Conservation (phyloP, 2,113 vertebrate genomes). For the Petroica traversi region DNA sequence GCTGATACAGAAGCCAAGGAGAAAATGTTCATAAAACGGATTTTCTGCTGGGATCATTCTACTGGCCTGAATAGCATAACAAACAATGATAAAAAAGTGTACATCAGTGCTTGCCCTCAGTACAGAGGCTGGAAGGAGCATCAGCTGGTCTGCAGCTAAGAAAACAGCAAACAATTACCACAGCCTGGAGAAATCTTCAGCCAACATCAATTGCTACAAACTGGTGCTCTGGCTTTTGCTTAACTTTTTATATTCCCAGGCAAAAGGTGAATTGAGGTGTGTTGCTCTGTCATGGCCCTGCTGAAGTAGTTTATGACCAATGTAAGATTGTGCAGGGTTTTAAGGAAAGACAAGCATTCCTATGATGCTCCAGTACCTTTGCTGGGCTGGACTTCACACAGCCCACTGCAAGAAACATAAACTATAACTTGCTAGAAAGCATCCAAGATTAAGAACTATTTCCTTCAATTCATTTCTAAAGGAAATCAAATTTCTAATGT, state of each 20-base stretch:
- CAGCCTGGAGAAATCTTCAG: background rate
- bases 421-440: background rate
- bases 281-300: background rate
- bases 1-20: background rate
- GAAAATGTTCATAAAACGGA: background rate
- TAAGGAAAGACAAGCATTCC: background rate
- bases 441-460: background rate
- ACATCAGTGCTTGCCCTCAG: background rate
- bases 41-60: background rate
- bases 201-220: background rate
- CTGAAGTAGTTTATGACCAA: background rate
- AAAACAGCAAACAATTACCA: background rate
- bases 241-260: background rate
- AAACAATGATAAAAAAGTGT: background rate
- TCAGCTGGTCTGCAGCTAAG: background rate
- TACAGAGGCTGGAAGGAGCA: background rate
- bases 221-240: background rate
- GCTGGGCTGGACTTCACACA: background rate
- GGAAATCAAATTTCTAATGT: background rate
- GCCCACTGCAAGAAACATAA: background rate
- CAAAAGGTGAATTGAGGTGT: background rate
- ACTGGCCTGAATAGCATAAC: background rate
- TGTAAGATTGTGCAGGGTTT: background rate
- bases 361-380: background rate
- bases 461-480: background rate